Evolutionary conservation across 2,113 vertebrate species (phyloP).

Genomic region (Dromas ardeola): DNA sequence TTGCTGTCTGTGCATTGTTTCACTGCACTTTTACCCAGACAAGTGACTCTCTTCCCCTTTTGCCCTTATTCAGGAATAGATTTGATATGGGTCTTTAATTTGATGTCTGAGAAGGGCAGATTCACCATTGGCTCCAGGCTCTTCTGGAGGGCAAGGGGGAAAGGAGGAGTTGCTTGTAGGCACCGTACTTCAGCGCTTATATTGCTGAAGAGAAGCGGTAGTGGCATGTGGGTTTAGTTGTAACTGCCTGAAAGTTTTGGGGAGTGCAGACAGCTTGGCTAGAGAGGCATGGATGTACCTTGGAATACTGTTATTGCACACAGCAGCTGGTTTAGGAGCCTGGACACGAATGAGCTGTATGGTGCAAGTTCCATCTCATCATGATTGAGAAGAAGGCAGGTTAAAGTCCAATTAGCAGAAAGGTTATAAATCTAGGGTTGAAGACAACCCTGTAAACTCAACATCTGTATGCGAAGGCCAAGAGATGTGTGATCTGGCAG

Average conservation of each 20-base stretch:
- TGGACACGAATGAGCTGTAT: background rate
- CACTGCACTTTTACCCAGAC: background rate
- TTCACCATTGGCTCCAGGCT: background rate
- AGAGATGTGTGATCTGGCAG: background rate
- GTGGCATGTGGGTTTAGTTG: background rate
- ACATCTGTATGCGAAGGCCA: background rate
- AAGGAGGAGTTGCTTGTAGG: background rate
- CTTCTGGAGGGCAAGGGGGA: background rate
- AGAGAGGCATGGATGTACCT: background rate
- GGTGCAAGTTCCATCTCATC: background rate
- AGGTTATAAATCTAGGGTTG: background rate
- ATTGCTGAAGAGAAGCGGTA: background rate
- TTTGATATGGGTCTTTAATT: background rate
- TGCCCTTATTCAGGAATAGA: background rate
- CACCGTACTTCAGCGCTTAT: background rate
- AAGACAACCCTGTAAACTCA: background rate
- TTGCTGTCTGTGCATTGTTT: background rate
- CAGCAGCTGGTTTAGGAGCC: background rate
- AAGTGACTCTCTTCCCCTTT: background rate
- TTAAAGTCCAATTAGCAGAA: background rate
- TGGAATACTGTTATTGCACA: background rate
- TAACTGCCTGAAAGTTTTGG: background rate
- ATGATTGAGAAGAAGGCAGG: background rate
- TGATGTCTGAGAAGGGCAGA: background rate
- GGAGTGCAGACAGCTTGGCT: background rate